phyloP scores from a whole-genome alignment of 2,797 vertebrate species.

The Acridotheres tristis region DNA sequence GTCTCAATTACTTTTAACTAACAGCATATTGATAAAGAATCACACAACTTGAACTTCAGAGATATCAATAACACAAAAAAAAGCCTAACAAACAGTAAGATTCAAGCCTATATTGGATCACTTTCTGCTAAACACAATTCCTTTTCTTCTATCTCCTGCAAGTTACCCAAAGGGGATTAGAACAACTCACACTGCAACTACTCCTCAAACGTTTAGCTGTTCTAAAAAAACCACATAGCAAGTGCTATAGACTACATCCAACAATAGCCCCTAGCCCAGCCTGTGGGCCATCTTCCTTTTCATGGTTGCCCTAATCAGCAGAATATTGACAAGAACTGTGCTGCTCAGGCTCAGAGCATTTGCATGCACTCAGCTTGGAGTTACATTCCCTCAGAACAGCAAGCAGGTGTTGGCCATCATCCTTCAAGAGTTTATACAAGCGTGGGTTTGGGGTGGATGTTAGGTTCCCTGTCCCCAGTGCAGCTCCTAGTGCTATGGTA shows the following conservation, averaged over 20 bases:
- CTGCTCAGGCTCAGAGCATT: neutral
- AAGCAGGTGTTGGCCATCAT: neutral
- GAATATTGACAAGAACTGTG: neutral
- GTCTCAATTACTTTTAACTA: neutral
- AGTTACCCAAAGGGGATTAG: fast-evolving
- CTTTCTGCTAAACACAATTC: neutral
- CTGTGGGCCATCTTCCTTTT: fast-evolving
- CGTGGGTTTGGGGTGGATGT: neutral
- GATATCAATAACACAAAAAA: neutral
- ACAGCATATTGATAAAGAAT: neutral
- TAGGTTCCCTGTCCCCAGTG: neutral
- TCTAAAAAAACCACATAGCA: neutral
- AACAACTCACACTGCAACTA: neutral
- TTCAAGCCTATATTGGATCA: neutral
- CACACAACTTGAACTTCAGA: neutral
- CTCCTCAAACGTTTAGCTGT: neutral
- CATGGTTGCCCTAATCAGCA: neutral
- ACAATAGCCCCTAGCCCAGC: fast-evolving
- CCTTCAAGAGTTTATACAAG: neutral
- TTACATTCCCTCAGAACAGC: neutral
- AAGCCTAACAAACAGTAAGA: neutral
- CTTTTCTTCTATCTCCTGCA: neutral
- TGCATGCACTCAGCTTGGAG: neutral
- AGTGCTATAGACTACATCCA: fast-evolving
- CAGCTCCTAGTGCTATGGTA: neutral